Evolutionary conservation across 1,140 invertebrate genomes (phyloP).

Genomic region (Macrobrachium nipponense): DNA sequence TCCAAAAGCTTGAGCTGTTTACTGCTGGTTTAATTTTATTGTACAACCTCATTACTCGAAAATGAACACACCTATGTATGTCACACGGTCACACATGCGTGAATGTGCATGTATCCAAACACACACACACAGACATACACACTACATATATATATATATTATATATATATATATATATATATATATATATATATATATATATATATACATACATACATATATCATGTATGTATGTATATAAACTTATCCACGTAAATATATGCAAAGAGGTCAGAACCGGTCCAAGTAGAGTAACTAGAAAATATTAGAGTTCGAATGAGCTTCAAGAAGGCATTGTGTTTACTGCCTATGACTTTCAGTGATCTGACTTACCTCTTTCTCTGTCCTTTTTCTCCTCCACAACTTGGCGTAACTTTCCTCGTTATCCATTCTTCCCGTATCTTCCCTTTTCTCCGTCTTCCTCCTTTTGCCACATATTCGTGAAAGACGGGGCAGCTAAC

Average conservation of each 20-base stretch:
- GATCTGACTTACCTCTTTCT: not conserved
- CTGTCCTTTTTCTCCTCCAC: not conserved
- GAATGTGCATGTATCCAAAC: not conserved
- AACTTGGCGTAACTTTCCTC: not conserved
- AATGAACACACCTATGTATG: no score
- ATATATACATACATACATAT: conserved; percentile 1
- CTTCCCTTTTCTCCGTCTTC: not conserved
- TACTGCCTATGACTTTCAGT: no score
- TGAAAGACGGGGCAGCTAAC: no score
- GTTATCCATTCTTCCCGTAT: not conserved
- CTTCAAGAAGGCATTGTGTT: no score
- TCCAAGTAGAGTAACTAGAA: no score
- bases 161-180: conserved; percentile 8
- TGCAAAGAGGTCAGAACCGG: not conserved
- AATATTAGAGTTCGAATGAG: no score
- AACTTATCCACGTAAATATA: not conserved
- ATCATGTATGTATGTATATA: not conserved
- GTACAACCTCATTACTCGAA: no score
- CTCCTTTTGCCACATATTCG: not conserved
- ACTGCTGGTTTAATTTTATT: no score
- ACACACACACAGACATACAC: no score
- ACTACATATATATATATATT: not conserved
- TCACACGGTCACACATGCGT: not conserved
- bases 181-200: not conserved
- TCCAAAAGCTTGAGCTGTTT: no score